Conservation (phyloP, 2,113 vertebrate genomes). For the Pelodiscus sinensis region DNA sequence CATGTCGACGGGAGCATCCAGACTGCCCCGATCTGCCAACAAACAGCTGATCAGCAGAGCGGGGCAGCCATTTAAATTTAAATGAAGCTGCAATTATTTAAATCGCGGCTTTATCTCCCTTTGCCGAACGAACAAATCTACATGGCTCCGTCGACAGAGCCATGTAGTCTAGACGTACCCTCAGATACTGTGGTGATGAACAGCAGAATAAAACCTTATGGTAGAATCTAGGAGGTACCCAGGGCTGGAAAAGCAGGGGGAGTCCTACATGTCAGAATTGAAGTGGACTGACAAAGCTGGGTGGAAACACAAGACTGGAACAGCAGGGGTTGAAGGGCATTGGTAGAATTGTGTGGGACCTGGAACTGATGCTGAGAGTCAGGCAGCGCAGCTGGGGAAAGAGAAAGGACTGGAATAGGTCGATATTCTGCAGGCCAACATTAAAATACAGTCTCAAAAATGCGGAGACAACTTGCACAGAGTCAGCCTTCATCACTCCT, state of each 20-base stretch:
- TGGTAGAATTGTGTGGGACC: neutral
- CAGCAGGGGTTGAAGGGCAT: neutral
- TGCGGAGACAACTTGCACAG: neutral
- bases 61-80: no score
- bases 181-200: neutral
- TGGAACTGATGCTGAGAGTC: neutral
- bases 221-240: neutral
- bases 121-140: no score
- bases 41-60: no score
- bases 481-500: neutral
- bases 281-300: no score
- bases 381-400: rapidly evolving
- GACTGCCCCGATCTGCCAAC: no score
- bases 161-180: no score
- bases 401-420: neutral
- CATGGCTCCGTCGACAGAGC: no score
- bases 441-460: neutral
- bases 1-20: no score
- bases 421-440: neutral
- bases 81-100: no score
- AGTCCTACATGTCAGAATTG: no score
- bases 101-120: no score
- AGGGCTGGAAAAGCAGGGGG: neutral
- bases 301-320: neutral
- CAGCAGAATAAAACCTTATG: neutral